These are phyloP conservation scores for Drosophila gaucha DNA, from an alignment of 2,888 invertebrate genomes.

Conservation along the genomic window DNA sequence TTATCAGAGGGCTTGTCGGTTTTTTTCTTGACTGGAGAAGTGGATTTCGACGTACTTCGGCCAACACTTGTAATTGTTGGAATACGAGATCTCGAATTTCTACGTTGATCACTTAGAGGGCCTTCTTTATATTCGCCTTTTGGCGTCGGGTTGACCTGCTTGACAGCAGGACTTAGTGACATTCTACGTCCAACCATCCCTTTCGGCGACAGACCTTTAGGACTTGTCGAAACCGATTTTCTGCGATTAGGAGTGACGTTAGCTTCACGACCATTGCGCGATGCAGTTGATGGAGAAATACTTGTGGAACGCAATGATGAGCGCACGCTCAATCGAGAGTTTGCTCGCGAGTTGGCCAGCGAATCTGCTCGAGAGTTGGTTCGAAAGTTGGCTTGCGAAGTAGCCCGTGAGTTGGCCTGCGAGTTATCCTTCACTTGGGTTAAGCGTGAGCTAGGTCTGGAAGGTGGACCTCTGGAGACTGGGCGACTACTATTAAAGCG, in stretches of 20 bases:
- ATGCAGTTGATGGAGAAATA: conserved; percentile 61
- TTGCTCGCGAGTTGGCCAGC: conserved; percentile 65
- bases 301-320: conserved; percentile 67
- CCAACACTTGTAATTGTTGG: conserved; percentile 62
- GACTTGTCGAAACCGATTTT: conserved; percentile 80
- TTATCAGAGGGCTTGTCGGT: conserved; percentile 37
- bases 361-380: conserved; percentile 71
- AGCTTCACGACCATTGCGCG: conserved; percentile 59
- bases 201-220: conserved; percentile 36
- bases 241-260: conserved; percentile 60
- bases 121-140: conserved; percentile 30
- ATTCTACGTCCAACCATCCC: conserved; percentile 51
- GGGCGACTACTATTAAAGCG: conserved; percentile 65
- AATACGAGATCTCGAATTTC: conserved; percentile 76
- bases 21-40: conserved; percentile 49
- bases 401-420: conserved; percentile 37
- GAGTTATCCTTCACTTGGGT: conserved; percentile 65
- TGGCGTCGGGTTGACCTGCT: conserved; percentile 20
- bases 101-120: conserved; percentile 26
- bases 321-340: conserved; percentile 73
- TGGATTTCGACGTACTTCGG: conserved; percentile 22
- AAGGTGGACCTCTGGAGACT: conserved; percentile 66
- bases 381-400: neutral
- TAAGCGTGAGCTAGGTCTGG: conserved; percentile 71
- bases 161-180: conserved; percentile 73